Evolutionary conservation across 2,888 invertebrate genomes (phyloP).

Genomic region (Bruchidius siliquastri): DNA sequence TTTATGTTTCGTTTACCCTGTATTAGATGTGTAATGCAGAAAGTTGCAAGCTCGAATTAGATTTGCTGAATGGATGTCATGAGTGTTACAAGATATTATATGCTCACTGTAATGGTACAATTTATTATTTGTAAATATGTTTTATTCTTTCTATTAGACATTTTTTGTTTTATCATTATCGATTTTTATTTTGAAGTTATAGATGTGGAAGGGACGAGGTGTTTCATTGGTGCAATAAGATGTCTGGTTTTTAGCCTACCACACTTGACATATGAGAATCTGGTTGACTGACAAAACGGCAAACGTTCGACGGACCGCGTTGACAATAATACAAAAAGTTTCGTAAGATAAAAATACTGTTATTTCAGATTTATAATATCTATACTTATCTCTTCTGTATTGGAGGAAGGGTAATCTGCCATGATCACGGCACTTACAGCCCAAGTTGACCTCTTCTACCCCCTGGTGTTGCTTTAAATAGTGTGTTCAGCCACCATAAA

Average conservation of each 20-base stretch:
- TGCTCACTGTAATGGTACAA: constrained; percentile 13
- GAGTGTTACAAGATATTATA: background rate
- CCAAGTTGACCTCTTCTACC: too few species aligned
- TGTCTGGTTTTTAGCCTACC: background rate
- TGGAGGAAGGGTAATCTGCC: too few species aligned
- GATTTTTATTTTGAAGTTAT: background rate
- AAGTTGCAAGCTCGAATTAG: background rate
- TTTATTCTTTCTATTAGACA: constrained; percentile 6
- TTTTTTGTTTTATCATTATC: constrained; percentile 4
- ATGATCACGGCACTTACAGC: too few species aligned
- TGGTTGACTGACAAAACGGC: too few species aligned
- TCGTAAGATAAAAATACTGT: too few species aligned
- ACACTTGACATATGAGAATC: too few species aligned
- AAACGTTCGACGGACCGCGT: too few species aligned
- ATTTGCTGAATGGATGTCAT: background rate
- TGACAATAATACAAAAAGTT: too few species aligned
- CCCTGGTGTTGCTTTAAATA: too few species aligned
- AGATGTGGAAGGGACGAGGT: background rate
- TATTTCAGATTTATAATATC: too few species aligned
- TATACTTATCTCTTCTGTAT: too few species aligned
- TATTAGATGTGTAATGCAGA: background rate
- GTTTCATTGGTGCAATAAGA: background rate
- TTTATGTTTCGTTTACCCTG: background rate
- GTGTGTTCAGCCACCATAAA: too few species aligned
- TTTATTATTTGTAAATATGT: constrained; percentile 7